phyloP scores from a whole-genome alignment of 2,797 vertebrate genomes.

The Enteromius afrohamiltoni region DNA sequence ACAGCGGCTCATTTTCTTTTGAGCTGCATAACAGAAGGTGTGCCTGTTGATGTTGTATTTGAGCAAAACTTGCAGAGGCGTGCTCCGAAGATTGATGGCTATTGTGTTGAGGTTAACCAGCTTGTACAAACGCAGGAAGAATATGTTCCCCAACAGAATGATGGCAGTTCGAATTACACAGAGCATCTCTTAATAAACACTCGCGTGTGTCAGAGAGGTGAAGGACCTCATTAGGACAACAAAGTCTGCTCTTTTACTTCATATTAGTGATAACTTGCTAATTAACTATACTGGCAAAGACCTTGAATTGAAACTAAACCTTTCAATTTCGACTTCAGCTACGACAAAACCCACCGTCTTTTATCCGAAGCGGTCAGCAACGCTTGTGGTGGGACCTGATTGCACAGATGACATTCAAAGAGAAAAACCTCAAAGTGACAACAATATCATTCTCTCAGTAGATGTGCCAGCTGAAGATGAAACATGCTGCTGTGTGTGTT shows the following conservation, averaged over 20 bases:
- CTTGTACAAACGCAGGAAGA: not conserved
- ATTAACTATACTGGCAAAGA: constrained; percentile 17
- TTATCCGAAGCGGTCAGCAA: constrained; percentile 13
- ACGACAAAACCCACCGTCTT: not conserved
- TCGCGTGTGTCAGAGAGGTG: not conserved
- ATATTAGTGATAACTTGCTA: constrained; percentile 12
- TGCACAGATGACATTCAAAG: constrained; percentile 33
- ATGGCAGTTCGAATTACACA: constrained; percentile 27
- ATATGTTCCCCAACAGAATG: constrained; percentile 15
- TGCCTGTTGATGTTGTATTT: constrained; percentile 31
- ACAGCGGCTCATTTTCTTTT: constrained; percentile 18
- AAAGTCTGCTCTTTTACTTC: constrained; percentile 22
- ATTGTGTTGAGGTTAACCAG: constrained; percentile 16
- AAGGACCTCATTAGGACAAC: not conserved
- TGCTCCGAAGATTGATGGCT: constrained; percentile 6
- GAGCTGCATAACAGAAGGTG: not conserved
- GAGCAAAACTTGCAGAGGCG: not conserved
- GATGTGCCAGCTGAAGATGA: constrained; percentile 31
- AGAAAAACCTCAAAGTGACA: constrained; percentile 35
- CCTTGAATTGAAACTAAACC: constrained; percentile 18
- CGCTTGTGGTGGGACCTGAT: constrained; percentile 8
- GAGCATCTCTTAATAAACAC: constrained; percentile 11
- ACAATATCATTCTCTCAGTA: constrained; percentile 28
- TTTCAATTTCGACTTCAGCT: not conserved
- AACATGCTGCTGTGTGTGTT: constrained; percentile 13